Evolutionary conservation across 1,140 invertebrate genomes (phyloP).

Genomic region (Pygmarrhopalites habei): DNA sequence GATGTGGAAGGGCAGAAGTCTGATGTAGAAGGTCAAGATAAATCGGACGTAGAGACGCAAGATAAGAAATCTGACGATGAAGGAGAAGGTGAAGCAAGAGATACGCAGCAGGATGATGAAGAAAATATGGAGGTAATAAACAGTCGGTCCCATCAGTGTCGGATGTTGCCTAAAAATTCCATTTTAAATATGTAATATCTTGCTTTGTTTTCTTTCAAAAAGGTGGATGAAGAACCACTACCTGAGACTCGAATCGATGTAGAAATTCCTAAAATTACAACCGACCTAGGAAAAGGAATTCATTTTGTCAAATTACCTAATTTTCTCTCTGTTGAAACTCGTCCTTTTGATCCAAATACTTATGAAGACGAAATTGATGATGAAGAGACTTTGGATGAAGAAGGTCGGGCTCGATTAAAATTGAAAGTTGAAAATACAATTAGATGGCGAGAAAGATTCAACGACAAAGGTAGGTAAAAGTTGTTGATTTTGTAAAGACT

Average conservation of each 20-base stretch:
- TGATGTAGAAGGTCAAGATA: conserved; percentile 51
- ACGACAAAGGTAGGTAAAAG: conserved; percentile 77
- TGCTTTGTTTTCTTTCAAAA: conserved; percentile 13
- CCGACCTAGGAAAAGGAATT: conserved; percentile 81
- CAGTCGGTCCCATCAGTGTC: too few species aligned
- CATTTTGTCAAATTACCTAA: conserved; percentile 93
- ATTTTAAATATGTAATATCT: conserved; percentile 16
- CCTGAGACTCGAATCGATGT: conserved; percentile 93
- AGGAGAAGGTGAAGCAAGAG: conserved; percentile 42
- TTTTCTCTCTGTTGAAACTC: conserved; percentile 82
- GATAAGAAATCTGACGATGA: conserved; percentile 35
- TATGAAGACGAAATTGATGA: conserved; percentile 99
- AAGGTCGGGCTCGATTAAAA: conserved; percentile 85
- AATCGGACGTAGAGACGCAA: conserved; percentile 46
- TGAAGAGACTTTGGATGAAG: conserved; percentile 95
- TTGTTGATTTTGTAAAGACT: too few species aligned
- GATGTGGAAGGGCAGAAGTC: conserved; percentile 38
- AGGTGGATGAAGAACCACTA: conserved; percentile 53
- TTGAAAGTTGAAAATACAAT: conserved; percentile 97
- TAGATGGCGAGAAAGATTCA: conserved; percentile 81
- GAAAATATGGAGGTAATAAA: conserved; percentile 39
- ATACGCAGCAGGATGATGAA: conserved; percentile 36
- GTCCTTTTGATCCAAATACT: conserved; percentile 87
- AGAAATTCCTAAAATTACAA: conserved; percentile 89
- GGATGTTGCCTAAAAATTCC: too few species aligned